Evolutionary conservation across 53 echinoderm and acorn worm species (phyloP).

Genomic region (Temnopleurus reevesii): DNA sequence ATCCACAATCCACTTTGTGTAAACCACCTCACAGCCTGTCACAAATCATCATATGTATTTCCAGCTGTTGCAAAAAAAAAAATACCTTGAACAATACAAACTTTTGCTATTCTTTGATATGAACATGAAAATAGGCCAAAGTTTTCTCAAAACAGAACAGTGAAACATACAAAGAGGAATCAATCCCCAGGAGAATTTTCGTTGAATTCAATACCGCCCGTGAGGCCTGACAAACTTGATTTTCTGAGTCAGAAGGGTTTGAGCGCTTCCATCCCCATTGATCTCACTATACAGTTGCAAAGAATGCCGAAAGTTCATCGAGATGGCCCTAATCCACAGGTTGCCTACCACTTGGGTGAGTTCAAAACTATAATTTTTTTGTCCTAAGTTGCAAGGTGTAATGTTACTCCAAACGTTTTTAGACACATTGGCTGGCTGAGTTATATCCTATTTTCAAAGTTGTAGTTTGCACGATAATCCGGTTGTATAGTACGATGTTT

Average conservation of each 20-base stretch:
- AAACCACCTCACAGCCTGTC: neutral
- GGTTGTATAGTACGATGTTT: too few species aligned
- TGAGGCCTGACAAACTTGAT: neutral
- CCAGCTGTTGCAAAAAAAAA: neutral
- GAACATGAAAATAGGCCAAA: neutral
- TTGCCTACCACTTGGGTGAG: conserved; percentile 37
- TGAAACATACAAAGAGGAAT: neutral
- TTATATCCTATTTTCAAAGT: too few species aligned
- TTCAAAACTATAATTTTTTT: too few species aligned
- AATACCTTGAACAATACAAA: neutral
- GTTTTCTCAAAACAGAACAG: neutral
- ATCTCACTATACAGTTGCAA: neutral
- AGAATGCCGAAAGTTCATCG: conserved; percentile 42
- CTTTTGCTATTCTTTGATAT: neutral
- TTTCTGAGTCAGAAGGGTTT: neutral
- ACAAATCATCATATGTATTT: neutral
- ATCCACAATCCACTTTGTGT: neutral
- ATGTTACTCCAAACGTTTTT: too few species aligned
- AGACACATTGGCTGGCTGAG: too few species aligned
- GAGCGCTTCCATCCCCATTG: too few species aligned
- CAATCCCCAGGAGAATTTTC: neutral
- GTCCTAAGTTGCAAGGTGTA: too few species aligned
- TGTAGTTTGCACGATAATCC: too few species aligned
- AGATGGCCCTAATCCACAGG: conserved; percentile 47
- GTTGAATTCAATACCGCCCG: neutral